Percentiles rank a stretch among this genome's conserved stretches.
phyloP scores from a whole-genome alignment of 1,140 invertebrate species.

The Drosophila obscura region DNA sequence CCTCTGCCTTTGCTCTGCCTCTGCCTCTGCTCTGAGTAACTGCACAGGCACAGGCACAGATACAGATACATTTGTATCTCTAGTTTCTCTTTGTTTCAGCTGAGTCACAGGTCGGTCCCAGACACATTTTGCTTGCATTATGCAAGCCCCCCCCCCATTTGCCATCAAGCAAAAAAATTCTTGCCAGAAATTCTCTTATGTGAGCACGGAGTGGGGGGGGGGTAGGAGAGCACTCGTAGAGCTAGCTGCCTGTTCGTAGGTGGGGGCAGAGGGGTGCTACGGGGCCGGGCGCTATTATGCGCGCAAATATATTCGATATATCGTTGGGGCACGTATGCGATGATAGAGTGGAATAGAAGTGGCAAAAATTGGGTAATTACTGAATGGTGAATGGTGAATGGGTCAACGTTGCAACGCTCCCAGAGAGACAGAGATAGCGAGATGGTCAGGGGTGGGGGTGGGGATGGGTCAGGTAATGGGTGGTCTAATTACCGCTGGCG shows the following conservation, averaged over 20 bases:
- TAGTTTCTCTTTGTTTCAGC: slow-evolving; percentile 25
- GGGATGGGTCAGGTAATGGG: slow-evolving; percentile 2
- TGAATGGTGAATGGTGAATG: slow-evolving; percentile 53
- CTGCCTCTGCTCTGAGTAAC: too few species aligned
- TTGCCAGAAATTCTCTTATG: slow-evolving; percentile 28
- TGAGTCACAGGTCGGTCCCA: slow-evolving; percentile 12
- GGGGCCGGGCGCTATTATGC: slow-evolving; percentile 41
- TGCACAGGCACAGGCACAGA: too few species aligned
- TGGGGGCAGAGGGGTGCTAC: slow-evolving; percentile 6
- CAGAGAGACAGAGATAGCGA: slow-evolving; percentile 1
- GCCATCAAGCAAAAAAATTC: slow-evolving; percentile 38
- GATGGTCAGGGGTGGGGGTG: background rate
- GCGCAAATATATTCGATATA: slow-evolving; percentile 37
- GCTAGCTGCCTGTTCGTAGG: slow-evolving; percentile 18
- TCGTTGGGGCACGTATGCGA: slow-evolving; percentile 52
- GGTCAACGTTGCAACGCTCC: slow-evolving; percentile 31
- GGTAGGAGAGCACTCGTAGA: slow-evolving; percentile 1
- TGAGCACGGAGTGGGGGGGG: slow-evolving; percentile 14
- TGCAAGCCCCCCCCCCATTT: slow-evolving; percentile 31
- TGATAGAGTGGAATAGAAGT: slow-evolving; percentile 45
- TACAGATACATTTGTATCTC: background rate
- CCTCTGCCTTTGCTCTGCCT: too few species aligned
- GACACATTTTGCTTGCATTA: slow-evolving; percentile 35
- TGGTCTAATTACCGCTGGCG: slow-evolving; percentile 70
- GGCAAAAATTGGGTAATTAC: slow-evolving; percentile 63